Conservation (phyloP, 2,888 invertebrate genomes). For the Pseudococcus viburni region DNA sequence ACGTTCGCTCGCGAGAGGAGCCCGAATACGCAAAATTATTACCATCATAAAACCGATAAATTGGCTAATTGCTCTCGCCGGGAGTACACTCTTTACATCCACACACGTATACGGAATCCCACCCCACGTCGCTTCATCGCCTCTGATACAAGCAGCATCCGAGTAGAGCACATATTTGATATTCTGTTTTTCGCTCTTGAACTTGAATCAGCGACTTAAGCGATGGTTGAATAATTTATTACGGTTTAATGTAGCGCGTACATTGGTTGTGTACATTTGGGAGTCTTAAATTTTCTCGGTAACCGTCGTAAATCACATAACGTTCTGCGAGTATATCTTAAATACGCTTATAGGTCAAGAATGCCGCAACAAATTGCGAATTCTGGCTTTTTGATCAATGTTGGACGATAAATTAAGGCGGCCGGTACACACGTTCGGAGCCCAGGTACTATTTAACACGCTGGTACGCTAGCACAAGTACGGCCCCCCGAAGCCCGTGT, state of each 20-base stretch:
- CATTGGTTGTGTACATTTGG: constrained; percentile 41
- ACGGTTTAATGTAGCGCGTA: constrained; percentile 41
- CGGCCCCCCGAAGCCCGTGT: not conserved
- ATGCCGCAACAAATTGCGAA: constrained; percentile 41
- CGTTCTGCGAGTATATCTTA: constrained; percentile 33
- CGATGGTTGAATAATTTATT: constrained; percentile 42
- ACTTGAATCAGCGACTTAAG: constrained; percentile 47
- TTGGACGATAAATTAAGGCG: not conserved
- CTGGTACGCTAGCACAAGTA: not conserved
- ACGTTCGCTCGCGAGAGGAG: not conserved
- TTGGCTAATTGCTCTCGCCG: constrained; percentile 43
- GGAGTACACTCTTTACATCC: not conserved
- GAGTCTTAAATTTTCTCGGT: constrained; percentile 30
- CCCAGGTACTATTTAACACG: not conserved
- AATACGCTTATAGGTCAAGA: constrained; percentile 41
- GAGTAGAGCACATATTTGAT: constrained; percentile 21
- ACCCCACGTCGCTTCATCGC: no score
- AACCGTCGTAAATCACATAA: constrained; percentile 38
- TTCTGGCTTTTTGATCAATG: constrained; percentile 42
- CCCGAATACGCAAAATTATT: constrained; percentile 24
- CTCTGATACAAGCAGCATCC: not conserved
- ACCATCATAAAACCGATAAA: constrained; percentile 44
- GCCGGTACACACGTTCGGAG: not conserved
- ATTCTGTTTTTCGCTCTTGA: constrained; percentile 44
- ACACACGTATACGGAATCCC: not conserved